Conservation (phyloP, 2,888 invertebrate genomes). For the Rhogogaster chlorosoma region DNA sequence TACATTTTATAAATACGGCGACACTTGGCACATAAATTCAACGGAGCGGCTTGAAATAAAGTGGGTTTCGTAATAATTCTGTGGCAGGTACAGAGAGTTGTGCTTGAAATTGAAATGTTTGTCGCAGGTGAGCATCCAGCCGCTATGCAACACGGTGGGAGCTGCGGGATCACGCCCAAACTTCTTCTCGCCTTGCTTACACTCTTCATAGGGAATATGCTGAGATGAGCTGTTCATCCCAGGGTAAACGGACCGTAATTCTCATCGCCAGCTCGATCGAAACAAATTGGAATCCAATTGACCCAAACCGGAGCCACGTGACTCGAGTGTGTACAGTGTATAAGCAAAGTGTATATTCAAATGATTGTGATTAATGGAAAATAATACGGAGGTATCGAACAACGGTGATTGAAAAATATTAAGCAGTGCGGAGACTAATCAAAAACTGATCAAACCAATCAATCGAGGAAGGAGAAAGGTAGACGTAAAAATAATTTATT, state of each 20-base stretch:
- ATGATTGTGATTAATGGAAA: slow-evolving; percentile 43
- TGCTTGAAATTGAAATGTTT: slow-evolving; percentile 44
- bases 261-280: slow-evolving; percentile 11
- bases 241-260: slow-evolving; percentile 13
- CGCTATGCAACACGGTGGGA: slow-evolving; percentile 72
- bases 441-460: slow-evolving; percentile 27
- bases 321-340: slow-evolving; percentile 46
- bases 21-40: slow-evolving; percentile 48
- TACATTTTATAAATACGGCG: slow-evolving; percentile 45
- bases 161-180: slow-evolving; percentile 64
- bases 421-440: not conserved
- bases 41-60: slow-evolving; percentile 37
- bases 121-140: slow-evolving; percentile 72
- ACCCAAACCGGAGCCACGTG: slow-evolving; percentile 30
- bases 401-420: not conserved
- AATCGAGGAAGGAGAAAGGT: not conserved
- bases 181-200: slow-evolving; percentile 64
- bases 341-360: slow-evolving; percentile 33
- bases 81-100: slow-evolving; percentile 27
- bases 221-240: slow-evolving; percentile 40
- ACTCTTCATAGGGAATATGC: slow-evolving; percentile 59
- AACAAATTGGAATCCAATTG: slow-evolving; percentile 43
- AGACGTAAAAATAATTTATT: not conserved
- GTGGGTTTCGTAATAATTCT: slow-evolving; percentile 30
- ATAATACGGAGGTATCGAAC: not conserved